These are phyloP conservation scores for Tetropium fuscum DNA, from an alignment of 2,888 invertebrate species.

Conservation along the genomic window DNA sequence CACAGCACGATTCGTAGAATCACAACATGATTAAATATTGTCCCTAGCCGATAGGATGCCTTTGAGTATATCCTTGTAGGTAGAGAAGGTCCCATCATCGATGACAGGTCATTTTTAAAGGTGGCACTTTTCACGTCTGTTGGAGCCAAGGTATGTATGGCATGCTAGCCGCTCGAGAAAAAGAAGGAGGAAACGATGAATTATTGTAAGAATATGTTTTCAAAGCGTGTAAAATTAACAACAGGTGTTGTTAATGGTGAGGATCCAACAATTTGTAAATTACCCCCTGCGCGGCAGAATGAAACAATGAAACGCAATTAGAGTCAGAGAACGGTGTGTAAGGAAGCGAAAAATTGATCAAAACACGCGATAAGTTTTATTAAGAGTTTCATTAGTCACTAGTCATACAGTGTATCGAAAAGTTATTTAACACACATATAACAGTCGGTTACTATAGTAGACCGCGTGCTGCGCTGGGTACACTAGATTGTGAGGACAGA, in stretches of 20 bases:
- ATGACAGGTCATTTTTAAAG: too few species aligned
- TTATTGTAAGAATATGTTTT: neutral
- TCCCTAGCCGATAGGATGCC: too few species aligned
- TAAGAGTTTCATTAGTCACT: too few species aligned
- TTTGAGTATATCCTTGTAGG: too few species aligned
- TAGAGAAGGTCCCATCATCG: too few species aligned
- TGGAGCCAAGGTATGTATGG: neutral
- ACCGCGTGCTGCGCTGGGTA: too few species aligned
- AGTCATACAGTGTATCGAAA: too few species aligned
- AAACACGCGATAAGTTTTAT: too few species aligned
- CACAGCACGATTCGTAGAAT: slow-evolving; percentile 12
- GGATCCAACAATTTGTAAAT: neutral
- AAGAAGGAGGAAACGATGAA: neutral
- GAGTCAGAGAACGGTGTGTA: neutral
- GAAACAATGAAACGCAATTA: neutral
- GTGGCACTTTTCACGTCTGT: neutral
- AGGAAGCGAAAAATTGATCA: neutral
- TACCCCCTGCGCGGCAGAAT: neutral
- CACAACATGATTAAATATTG: slow-evolving; percentile 7
- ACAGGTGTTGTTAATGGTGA: neutral
- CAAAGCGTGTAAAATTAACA: slow-evolving; percentile 1
- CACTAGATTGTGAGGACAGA: too few species aligned
- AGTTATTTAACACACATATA: too few species aligned
- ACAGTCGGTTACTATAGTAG: too few species aligned
- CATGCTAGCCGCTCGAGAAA: neutral